phyloP scores from a whole-genome alignment of 2,797 vertebrate genomes.

The Brachyrhaphis roseni region DNA sequence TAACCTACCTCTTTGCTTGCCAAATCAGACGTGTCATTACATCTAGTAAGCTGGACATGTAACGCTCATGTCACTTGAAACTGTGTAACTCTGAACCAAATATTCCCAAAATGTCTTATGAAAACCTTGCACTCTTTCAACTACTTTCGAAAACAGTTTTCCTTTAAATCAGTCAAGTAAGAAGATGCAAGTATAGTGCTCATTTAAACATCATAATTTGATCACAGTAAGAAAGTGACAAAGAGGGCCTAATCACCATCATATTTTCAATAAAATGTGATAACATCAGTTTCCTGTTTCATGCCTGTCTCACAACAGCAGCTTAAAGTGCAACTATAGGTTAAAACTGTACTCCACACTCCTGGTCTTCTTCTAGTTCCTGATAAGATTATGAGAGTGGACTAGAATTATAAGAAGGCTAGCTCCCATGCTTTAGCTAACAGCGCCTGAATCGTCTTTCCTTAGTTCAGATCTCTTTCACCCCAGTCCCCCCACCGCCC shows the following conservation, averaged over 20 bases:
- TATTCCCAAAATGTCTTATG: background rate
- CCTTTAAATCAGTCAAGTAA: slow-evolving; percentile 2
- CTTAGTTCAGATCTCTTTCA: slow-evolving; percentile 63
- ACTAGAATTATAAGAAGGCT: slow-evolving; percentile 67
- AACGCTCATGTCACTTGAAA: background rate
- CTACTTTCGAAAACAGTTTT: slow-evolving; percentile 24
- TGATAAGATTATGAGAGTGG: slow-evolving; percentile 59
- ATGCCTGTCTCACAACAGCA: background rate
- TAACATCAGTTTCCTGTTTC: background rate
- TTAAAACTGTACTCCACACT: slow-evolving; percentile 47
- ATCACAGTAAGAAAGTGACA: background rate
- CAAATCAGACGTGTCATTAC: background rate
- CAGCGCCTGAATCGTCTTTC: slow-evolving; percentile 54
- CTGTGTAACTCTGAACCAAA: background rate
- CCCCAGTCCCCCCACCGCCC: slow-evolving; percentile 42
- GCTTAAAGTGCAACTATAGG: slow-evolving; percentile 21
- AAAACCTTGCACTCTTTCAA: slow-evolving; percentile 8
- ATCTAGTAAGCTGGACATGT: background rate
- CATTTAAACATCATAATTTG: slow-evolving; percentile 4
- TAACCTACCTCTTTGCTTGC: background rate
- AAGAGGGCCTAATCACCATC: background rate
- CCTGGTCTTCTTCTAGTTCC: slow-evolving; percentile 27
- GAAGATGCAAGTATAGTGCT: background rate
- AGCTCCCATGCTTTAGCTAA: slow-evolving; percentile 54
- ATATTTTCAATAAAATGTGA: slow-evolving; percentile 2